These are phyloP conservation scores for Origma solitaria DNA, from an alignment of 2,113 vertebrate species.

Conservation along the genomic window DNA sequence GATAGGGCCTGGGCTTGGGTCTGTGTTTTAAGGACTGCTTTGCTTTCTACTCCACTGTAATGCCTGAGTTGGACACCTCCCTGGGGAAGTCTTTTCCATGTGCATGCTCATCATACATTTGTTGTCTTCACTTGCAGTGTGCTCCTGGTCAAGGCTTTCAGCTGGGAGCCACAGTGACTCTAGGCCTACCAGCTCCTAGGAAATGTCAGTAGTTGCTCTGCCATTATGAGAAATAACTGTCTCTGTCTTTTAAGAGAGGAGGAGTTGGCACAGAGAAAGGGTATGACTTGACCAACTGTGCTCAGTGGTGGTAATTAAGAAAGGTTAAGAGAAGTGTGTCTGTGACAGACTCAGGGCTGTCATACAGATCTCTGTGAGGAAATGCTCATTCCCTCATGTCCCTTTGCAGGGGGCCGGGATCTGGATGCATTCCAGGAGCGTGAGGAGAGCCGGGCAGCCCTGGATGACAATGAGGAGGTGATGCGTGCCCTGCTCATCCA, in stretches of 20 bases:
- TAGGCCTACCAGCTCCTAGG: background rate
- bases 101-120: background rate
- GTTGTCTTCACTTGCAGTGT: background rate
- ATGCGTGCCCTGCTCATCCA: constrained; percentile 97
- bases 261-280: background rate
- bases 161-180: background rate
- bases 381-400: background rate
- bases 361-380: background rate
- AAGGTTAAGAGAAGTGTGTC: background rate
- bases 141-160: background rate
- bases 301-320: background rate
- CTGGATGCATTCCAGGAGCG: constrained; percentile 70
- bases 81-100: background rate
- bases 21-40: background rate
- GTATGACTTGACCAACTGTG: background rate
- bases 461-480: constrained; percentile 93
- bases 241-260: background rate
- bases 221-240: background rate
- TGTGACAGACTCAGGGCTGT: background rate
- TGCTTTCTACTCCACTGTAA: background rate
- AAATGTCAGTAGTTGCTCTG: background rate
- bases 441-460: constrained; percentile 62
- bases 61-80: background rate
- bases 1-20: background rate
- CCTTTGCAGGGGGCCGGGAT: constrained; percentile 69